These are phyloP conservation scores for Tribolium castaneum DNA, from an alignment of 1,140 invertebrate genomes.

Conservation along the genomic window DNA sequence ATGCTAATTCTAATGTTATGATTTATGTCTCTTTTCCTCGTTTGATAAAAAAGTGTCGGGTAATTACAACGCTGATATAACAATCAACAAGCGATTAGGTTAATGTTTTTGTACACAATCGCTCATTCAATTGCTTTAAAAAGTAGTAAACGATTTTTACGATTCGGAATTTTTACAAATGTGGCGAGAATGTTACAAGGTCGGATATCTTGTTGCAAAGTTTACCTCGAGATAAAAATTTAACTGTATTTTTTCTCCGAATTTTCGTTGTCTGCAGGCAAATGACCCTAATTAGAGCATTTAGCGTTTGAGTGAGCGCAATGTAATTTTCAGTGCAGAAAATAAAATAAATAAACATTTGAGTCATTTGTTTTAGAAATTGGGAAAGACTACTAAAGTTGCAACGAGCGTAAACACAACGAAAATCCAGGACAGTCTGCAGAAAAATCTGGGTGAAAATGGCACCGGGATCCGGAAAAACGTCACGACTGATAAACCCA, in stretches of 20 bases:
- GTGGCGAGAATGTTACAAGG: not conserved
- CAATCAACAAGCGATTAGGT: not conserved
- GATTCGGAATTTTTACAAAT: not conserved
- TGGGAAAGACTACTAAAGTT: slow-evolving; percentile 1
- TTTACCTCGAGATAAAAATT: not conserved
- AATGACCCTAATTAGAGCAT: not conserved
- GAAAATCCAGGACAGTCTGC: not conserved
- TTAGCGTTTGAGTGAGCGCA: too few relatives aligned
- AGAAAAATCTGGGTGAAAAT: slow-evolving; percentile 60
- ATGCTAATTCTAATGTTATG: not conserved
- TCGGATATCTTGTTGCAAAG: not conserved
- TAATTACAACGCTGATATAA: not conserved
- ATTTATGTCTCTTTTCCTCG: not conserved
- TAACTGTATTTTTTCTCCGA: not conserved
- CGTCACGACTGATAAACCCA: slow-evolving; percentile 39
- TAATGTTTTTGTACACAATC: not conserved
- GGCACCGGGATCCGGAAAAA: slow-evolving; percentile 55
- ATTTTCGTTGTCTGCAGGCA: not conserved
- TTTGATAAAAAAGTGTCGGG: not conserved
- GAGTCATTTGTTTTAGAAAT: not conserved
- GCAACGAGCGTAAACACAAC: not conserved
- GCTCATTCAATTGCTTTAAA: not conserved
- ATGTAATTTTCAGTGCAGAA: too few relatives aligned
- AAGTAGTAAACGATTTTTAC: not conserved
- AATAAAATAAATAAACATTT: too few relatives aligned